Conservation (phyloP, 2,888 invertebrate genomes). For the Cylloceria caligata region DNA sequence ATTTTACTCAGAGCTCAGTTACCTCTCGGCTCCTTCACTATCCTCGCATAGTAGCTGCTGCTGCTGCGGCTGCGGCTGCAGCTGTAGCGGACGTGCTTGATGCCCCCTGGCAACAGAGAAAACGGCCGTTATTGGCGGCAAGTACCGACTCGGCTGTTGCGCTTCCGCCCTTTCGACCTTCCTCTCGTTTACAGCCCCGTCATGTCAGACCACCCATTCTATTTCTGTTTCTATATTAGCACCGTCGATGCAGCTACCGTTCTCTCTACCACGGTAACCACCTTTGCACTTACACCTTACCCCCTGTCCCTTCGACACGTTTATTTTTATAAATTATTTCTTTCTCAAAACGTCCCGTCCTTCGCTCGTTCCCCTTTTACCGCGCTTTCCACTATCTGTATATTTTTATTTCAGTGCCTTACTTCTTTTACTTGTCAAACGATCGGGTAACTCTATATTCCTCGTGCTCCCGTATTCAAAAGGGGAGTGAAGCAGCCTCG, state of each 20-base stretch:
- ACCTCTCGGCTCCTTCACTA: neutral
- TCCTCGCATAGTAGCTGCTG: slow-evolving; percentile 20
- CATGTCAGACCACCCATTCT: slow-evolving; percentile 57
- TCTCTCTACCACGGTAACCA: neutral
- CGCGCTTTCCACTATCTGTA: neutral
- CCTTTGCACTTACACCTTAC: neutral
- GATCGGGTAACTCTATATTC: neutral
- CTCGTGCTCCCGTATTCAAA: neutral
- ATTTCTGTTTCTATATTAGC: slow-evolving; percentile 34
- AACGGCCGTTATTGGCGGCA: slow-evolving; percentile 61
- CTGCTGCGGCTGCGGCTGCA: slow-evolving; percentile 42
- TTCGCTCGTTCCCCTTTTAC: neutral
- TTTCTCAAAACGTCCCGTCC: slow-evolving; percentile 15
- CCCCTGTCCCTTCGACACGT: neutral
- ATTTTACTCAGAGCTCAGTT: slow-evolving; percentile 41
- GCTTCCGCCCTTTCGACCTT: slow-evolving; percentile 66
- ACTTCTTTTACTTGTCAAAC: slow-evolving; percentile 29
- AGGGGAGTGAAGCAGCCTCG: slow-evolving; percentile 6
- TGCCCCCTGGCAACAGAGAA: slow-evolving; percentile 63
- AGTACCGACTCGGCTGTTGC: slow-evolving; percentile 65
- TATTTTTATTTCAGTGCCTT: neutral
- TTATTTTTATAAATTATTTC: too few relatives aligned
- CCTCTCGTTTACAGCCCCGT: slow-evolving; percentile 50
- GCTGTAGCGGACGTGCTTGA: slow-evolving; percentile 36
- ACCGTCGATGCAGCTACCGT: slow-evolving; percentile 12